Conservation (phyloP, 2,797 vertebrate genomes). For the Choloepus didactylus region DNA sequence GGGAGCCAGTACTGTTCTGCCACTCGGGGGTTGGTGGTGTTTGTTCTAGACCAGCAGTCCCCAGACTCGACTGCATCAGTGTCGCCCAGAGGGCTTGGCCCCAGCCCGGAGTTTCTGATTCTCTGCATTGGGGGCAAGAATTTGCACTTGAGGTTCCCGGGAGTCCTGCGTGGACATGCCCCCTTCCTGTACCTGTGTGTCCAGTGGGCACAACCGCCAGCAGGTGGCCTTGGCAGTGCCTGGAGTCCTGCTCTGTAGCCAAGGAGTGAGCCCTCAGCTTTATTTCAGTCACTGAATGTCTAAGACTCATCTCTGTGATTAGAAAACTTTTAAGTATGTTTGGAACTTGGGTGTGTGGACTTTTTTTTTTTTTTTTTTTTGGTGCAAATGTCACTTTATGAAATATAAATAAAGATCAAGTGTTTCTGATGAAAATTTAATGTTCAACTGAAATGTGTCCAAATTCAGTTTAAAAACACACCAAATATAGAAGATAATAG, state of each 20-base stretch:
- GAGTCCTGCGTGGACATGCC: not conserved
- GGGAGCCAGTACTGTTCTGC: fast-evolving
- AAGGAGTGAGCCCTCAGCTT: not conserved
- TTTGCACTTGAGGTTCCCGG: not conserved
- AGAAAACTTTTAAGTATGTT: not conserved
- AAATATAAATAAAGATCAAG: not conserved
- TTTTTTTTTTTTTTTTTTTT: too few relatives aligned
- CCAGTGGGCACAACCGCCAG: too few relatives aligned
- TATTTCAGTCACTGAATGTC: not conserved
- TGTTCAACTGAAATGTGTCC: not conserved
- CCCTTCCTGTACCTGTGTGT: not conserved
- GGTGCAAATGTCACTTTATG: not conserved
- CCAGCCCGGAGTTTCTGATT: not conserved
- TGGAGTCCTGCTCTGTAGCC: too few relatives aligned
- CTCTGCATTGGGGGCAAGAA: not conserved
- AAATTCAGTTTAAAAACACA: not conserved
- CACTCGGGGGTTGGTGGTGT: fast-evolving
- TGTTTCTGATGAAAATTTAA: not conserved
- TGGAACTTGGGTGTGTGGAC: not conserved
- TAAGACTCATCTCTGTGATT: not conserved
- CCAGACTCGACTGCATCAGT: fast-evolving
- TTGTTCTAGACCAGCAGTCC: not conserved
- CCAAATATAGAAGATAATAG: not conserved
- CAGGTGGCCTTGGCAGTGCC: fast-evolving
- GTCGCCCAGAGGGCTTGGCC: fast-evolving